Evolutionary conservation across 2,888 invertebrate genomes (phyloP).

Genomic region (Pyrochroa serraticornis): DNA sequence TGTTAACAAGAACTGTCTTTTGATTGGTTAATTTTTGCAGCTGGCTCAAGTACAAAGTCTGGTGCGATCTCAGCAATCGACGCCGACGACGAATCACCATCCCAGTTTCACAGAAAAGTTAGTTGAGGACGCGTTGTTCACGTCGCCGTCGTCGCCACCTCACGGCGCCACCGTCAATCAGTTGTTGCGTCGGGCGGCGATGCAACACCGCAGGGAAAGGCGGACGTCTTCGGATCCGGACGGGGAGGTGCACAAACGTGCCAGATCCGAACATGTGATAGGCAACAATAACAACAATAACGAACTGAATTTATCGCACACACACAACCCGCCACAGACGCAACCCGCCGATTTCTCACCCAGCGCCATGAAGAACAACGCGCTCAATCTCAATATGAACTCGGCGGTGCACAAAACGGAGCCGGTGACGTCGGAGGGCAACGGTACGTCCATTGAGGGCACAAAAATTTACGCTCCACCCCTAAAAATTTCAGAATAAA

Average conservation of each 20-base stretch:
- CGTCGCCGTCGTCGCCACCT: constrained; percentile 62
- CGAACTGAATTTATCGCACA: constrained; percentile 48
- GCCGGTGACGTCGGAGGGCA: constrained; percentile 37
- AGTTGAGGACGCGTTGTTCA: constrained; percentile 64
- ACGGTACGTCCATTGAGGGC: constrained; percentile 21
- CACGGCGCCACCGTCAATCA: constrained; percentile 66
- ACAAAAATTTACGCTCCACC: too few species aligned
- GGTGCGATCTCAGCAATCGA: constrained; percentile 63
- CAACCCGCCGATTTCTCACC: constrained; percentile 66
- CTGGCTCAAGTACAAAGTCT: constrained; percentile 71
- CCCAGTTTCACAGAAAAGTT: constrained; percentile 58
- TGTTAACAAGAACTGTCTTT: background rate
- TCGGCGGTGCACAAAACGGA: constrained; percentile 33
- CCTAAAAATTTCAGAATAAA: too few species aligned
- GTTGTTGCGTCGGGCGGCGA: constrained; percentile 64
- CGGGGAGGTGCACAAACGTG: constrained; percentile 65
- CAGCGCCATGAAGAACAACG: constrained; percentile 65
- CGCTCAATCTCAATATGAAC: constrained; percentile 49
- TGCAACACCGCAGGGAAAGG: constrained; percentile 61
- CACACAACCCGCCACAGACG: constrained; percentile 57
- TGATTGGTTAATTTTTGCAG: constrained; percentile 51
- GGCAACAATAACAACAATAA: constrained; percentile 64
- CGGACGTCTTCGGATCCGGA: constrained; percentile 71
- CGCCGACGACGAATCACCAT: constrained; percentile 56
- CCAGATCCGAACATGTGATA: constrained; percentile 57